Percentiles rank a stretch among this genome's conserved stretches.
Evolutionary conservation across 2,888 invertebrate genomes (phyloP).

Genomic region (Ochropleura leucogaster): DNA sequence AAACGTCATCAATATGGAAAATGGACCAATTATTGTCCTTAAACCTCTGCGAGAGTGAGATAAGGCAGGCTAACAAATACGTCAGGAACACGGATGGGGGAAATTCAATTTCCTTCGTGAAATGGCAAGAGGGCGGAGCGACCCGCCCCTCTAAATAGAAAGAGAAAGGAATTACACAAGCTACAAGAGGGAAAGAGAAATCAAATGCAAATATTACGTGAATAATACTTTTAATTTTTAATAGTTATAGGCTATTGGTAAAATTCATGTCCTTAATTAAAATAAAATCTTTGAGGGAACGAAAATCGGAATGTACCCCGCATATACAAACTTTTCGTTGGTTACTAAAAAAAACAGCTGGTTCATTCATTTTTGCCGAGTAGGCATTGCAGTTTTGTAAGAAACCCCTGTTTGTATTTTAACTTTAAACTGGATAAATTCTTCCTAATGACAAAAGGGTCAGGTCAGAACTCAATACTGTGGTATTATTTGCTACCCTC

Average conservation of each 20-base stretch:
- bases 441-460: no score
- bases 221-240: neutral
- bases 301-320: no score
- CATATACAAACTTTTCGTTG: no score
- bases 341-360: no score
- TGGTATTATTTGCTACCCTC: no score
- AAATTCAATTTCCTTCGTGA: constrained; percentile 37
- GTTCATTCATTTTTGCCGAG: no score
- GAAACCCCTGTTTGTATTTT: no score
- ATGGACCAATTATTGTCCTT: neutral
- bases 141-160: constrained; percentile 43
- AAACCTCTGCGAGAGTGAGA: constrained; percentile 41
- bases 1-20: neutral
- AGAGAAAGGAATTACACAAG: constrained; percentile 6
- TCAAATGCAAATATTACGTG: constrained; percentile 15
- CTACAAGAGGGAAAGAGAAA: constrained; percentile 28
- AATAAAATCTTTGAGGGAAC: no score
- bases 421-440: no score
- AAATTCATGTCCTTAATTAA: neutral
- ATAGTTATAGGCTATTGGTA: neutral
- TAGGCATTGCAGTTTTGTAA: no score
- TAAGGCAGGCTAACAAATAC: constrained; percentile 40
- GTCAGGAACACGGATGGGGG: constrained; percentile 23
- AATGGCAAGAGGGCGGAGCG: constrained; percentile 30
- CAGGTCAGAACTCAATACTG: no score